Evolutionary conservation across 2,113 vertebrate genomes (phyloP), one percentile per base, ranked within the genome.

Genomic region (Myotis davidii): DNA sequence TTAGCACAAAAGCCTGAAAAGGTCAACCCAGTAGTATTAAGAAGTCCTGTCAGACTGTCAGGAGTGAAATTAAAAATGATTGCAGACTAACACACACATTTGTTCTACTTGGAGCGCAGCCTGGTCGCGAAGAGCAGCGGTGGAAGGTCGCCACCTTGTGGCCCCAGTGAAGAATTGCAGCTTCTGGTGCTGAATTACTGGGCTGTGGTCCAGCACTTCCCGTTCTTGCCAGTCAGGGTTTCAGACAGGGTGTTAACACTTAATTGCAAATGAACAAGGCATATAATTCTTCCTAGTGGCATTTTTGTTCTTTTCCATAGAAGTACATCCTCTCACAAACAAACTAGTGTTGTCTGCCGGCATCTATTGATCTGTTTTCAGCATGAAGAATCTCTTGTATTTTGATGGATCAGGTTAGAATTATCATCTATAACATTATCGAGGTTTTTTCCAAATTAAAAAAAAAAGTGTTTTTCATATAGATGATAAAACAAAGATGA

Each of bases 81-180:
- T 18, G 6, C 88, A 27, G 73, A 9, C 72, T 83, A 78, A 87
- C 6, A 29, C 92, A 29, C 32, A 12, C 54, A 2, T 94, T 96
- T 95, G 6, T 37, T 85, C 21, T 74, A 11, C 59, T 76, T 42
- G 1, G 9, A 45, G 12, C 0, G 1, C 37, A 17, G 0, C 0
- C 0, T 0, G 1, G 6, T 5, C 0, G 2, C 5, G 23, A 69
- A 34, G 48, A 90, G 79, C 18, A 0, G 81, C 94, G 91, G 98
- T 95, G 0, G 11, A 59, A 23, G 32, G 18, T 59, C 92, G 74
- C 97, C 14, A 61, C 96, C 97, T 97, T 82, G 95, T 98, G 98
- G 95, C 54, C 0, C 0, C 34, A 0, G 0, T 2, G 1, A 9
- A 32, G 27, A 95, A 98, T 76, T 97, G 0, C 81, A 85, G 1